Evolutionary conservation across 2,888 invertebrate species (phyloP).

Genomic region (Tribolium freemani): DNA sequence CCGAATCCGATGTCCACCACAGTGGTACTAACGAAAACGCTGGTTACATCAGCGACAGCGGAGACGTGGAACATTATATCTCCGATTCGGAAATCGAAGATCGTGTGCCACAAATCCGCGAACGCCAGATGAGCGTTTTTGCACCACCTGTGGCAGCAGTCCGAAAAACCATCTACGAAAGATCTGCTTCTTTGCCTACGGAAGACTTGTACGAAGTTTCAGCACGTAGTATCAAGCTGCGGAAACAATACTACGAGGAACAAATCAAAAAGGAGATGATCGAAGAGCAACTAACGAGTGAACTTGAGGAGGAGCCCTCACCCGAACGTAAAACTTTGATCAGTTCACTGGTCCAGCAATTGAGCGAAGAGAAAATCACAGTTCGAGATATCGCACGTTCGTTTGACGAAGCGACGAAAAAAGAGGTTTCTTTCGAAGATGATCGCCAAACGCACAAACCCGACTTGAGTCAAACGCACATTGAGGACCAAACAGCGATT

Average conservation of each 20-base stretch:
- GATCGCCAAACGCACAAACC: slow-evolving; percentile 43
- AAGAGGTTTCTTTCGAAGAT: slow-evolving; percentile 41
- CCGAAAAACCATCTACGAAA: slow-evolving; percentile 67
- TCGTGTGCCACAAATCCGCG: slow-evolving; percentile 66
- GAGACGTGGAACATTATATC: slow-evolving; percentile 66
- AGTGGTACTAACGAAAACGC: slow-evolving; percentile 60
- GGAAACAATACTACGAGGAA: slow-evolving; percentile 74
- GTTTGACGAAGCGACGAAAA: slow-evolving; percentile 44
- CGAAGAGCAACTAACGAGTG: slow-evolving; percentile 69
- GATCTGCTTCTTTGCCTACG: slow-evolving; percentile 70
- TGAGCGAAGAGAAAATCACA: slow-evolving; percentile 47
- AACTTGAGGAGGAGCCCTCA: slow-evolving; percentile 68
- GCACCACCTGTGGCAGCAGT: slow-evolving; percentile 60
- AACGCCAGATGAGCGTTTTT: slow-evolving; percentile 67
- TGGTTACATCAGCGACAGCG: slow-evolving; percentile 67
- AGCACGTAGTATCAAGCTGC: slow-evolving; percentile 70
- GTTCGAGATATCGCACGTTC: slow-evolving; percentile 44
- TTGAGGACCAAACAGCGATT: slow-evolving; percentile 52
- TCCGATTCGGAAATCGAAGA: slow-evolving; percentile 68
- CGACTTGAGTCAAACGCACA: too few relatives aligned
- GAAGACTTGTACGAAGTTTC: slow-evolving; percentile 70
- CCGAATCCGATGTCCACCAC: slow-evolving; percentile 64
- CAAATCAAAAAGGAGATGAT: slow-evolving; percentile 74
- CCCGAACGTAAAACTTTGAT: slow-evolving; percentile 68
- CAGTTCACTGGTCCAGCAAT: slow-evolving; percentile 47